Conservation (phyloP, 2,113 vertebrate species). For the Myanophis thanlyinensis region DNA sequence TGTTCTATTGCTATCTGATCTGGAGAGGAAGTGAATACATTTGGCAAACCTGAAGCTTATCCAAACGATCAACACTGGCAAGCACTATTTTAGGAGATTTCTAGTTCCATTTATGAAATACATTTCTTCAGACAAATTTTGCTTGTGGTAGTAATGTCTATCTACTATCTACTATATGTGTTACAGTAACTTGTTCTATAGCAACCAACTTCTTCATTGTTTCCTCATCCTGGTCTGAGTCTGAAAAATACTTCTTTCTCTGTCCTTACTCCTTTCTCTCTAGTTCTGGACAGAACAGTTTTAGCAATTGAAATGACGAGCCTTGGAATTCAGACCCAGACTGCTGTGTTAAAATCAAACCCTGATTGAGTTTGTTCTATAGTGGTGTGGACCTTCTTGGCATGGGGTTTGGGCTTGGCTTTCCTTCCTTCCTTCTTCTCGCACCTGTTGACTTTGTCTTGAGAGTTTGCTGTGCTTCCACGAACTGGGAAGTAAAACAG, state of each 20-base stretch:
- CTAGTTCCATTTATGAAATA: background rate
- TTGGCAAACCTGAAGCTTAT: background rate
- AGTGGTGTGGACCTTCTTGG: constrained; percentile 62
- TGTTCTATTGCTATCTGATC: constrained; percentile 5
- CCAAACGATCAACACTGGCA: fast-evolving
- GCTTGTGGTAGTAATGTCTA: fast-evolving
- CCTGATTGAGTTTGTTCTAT: constrained; percentile 70
- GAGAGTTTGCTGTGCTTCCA: constrained; percentile 63
- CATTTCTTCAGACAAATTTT: fast-evolving
- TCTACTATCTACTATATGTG: background rate
- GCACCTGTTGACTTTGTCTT: constrained; percentile 70
- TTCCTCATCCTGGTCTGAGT: background rate
- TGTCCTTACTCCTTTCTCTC: background rate
- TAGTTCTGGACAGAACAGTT: background rate
- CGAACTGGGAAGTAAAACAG: constrained; percentile 83
- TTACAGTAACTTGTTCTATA: fast-evolving
- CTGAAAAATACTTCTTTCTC: background rate
- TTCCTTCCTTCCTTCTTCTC: constrained; percentile 50
- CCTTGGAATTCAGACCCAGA: constrained; percentile 84
- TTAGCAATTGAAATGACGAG: fast-evolving
- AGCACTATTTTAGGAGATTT: fast-evolving
- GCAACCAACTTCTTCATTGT: background rate
- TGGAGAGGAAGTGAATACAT: background rate
- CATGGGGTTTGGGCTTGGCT: constrained; percentile 63
- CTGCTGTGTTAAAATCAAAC: constrained; percentile 93